Base-by-base conservation (phyloP, 2,797 vertebrate species). In the Lutjanus argentimaculatus region DNA sequence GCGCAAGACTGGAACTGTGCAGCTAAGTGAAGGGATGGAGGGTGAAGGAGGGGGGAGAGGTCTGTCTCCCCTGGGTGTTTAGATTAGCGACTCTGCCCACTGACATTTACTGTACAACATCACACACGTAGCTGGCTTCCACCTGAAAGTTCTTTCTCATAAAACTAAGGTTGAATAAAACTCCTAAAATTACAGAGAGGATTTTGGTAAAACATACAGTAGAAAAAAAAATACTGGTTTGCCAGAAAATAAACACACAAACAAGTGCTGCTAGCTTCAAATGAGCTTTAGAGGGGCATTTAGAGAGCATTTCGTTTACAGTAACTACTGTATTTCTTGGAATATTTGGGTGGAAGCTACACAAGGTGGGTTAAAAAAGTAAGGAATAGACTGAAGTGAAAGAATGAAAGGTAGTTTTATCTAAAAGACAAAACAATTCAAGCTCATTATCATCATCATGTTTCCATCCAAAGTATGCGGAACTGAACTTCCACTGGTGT, bases 31-130 rank as follows among this genome's bases (percentile, higher is more conserved):
- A 65, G 80, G 49, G 62, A 78, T 69, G 69, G 71, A 49, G 53
- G 72, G 72, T 45, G 72, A 56, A 2, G 16, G 30, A 45, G 69
- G 46, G 21, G 53, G 55, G 48, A 75, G 59, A 49, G 66, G 63
- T 61, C 69, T 53, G 64, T 63, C 79, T 80, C 89, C 73, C 67
- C 67, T 42, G 73, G 80, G 85, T 74, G 81, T 82, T 86, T 70
- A 78, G 85, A 90, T 92, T 83, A 87, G 89, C 80, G 67, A 62
- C 67, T 82, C 55, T 89, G 80, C 77, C 67, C 68, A 49, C 80
- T 89, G 91, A 92, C 90, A 92, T 92, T 92, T 87, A 70, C 43
- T 70, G 22, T 51, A 76, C 76, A 72, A 19, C 61, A 49, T 77
- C 77, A 81, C 73, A 79, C 78, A 87, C 79, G 74, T 56, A 84